A percentile compares a stretch with the other conserved stretches of the same genome.
Conservation (phyloP, 2,113 vertebrate genomes). For the Peromyscus leucopus region DNA sequence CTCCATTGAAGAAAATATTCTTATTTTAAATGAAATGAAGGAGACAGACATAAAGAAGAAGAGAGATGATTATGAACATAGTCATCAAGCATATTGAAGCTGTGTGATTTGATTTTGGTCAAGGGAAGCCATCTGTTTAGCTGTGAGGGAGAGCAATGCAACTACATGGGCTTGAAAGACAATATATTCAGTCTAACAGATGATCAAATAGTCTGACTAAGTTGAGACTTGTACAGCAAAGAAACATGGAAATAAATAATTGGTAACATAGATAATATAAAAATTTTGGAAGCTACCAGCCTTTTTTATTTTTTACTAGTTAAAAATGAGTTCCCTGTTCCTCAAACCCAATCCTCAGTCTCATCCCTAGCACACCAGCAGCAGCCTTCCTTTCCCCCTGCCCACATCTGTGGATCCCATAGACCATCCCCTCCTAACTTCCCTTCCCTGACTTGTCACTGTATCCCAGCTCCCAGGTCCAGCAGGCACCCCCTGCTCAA, state of each 20-base stretch:
- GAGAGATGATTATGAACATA: not conserved
- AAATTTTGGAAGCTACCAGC: not conserved
- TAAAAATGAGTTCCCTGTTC: not conserved
- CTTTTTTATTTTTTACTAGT: not conserved
- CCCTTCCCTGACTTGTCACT: not conserved
- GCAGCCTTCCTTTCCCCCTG: not conserved
- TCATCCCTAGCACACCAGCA: not conserved
- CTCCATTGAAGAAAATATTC: not conserved
- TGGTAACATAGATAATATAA: not conserved
- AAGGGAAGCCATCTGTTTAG: not conserved
- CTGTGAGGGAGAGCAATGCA: not conserved
- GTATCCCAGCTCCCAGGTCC: not conserved
- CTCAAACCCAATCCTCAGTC: not conserved
- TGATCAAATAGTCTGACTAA: not conserved
- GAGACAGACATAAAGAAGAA: not conserved
- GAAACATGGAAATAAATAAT: not conserved
- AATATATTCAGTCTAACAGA: not conserved
- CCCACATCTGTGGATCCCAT: not conserved
- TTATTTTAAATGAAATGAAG: not conserved
- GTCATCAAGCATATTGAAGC: not conserved
- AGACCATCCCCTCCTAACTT: not conserved
- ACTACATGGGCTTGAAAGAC: not conserved
- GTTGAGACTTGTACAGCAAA: not conserved
- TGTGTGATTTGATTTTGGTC: not conserved
- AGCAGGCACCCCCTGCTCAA: not conserved